Base-by-base conservation (phyloP, 2,113 vertebrate species). In the Aspidoscelis tigris region DNA sequence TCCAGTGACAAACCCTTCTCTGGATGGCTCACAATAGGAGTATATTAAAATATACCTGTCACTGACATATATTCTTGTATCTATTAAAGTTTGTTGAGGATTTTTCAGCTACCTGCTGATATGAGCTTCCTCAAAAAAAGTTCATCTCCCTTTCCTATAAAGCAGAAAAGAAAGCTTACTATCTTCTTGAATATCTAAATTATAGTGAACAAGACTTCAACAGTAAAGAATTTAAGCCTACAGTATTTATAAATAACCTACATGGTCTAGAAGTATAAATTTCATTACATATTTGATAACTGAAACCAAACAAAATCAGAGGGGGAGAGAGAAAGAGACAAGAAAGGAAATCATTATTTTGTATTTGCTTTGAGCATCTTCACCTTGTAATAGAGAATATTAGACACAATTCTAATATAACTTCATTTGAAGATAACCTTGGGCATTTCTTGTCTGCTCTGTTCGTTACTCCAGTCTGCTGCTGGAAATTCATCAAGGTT, bases 391-490 rank as follows among this genome's bases (percentile, higher is more conserved):
- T 94, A 91, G 81, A 93, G 80, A 50, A 87, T 84, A 94, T 77
- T 92, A 89, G 84, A 90, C 88, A 89, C 79, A 94, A 92, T 90
- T 92, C 84, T 92, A 92, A 95, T 94, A 87, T 92, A 94, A 94
- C 89, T 92, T 93, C 75, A 94, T 95, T 95, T 95, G 81, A 90
- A 86, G 86, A 92, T 88, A 93, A 93, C 90, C 72, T 0, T 78
- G 91, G 93, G 92, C 89, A 84, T 74, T 88, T 84, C 82, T 89
- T 85, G 81, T 90, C 91, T 88, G 55, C 89, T 85, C 86, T 61
- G 50, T 86, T 90, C 92, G 89, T 2, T 0, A 89, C 89, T 92
- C 91, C 85, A 84, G 72, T 53, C 82, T 80, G 73, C 88, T 93
- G 90, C 71, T 83, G 88, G 86, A 95, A 90, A 88, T 83, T 92